These are phyloP conservation scores for Hippocampus abdominalis DNA, from an alignment of 2,113 vertebrate genomes.

Conservation along the genomic window DNA sequence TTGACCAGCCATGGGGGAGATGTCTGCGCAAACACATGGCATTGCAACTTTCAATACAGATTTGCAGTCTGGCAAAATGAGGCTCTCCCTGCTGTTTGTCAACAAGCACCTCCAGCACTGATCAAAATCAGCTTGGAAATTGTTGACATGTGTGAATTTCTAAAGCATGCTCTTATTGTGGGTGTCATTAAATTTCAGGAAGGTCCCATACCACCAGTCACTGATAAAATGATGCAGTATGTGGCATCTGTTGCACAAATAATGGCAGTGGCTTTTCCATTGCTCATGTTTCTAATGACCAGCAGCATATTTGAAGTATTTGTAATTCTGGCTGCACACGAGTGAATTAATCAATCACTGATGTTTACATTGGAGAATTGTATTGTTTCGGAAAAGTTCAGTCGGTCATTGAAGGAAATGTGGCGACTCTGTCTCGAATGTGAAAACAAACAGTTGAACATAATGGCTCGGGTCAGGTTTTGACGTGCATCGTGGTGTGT, in stretches of 20 bases:
- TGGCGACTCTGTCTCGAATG: background rate
- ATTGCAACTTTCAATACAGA: conserved; percentile 15
- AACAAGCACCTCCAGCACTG: conserved; percentile 19
- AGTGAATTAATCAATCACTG: background rate
- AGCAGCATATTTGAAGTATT: background rate
- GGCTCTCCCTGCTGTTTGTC: conserved; percentile 34
- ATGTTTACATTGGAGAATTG: background rate
- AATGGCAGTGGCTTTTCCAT: background rate
- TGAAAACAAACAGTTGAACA: background rate
- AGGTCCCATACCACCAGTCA: background rate
- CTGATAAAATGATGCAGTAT: background rate
- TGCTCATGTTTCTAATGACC: conserved; percentile 1
- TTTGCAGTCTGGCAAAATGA: conserved; percentile 27
- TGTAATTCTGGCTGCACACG: background rate
- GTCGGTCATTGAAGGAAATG: background rate
- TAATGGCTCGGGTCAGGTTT: conserved; percentile 8
- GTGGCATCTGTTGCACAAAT: background rate
- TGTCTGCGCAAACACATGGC: background rate
- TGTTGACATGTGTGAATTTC: background rate
- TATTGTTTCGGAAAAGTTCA: background rate
- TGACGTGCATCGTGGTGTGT: conserved; percentile 52
- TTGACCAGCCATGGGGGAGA: background rate
- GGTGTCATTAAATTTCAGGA: background rate
- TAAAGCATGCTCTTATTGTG: background rate
- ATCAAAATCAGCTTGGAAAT: background rate